Conservation (phyloP, 1,140 invertebrate species). For the Vanessa atalanta region DNA sequence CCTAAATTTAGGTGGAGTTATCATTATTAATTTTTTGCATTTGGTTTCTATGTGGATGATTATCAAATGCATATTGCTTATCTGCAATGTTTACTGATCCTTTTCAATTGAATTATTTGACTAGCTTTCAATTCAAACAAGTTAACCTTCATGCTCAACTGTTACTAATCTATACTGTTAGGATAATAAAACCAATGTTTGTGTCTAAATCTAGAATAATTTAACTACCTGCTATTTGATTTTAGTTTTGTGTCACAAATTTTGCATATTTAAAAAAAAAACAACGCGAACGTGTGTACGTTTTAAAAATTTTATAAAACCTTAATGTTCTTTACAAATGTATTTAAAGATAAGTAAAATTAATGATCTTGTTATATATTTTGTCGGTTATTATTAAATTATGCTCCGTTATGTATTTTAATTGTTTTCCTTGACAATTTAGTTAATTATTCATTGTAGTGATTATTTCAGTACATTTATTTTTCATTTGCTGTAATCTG, state of each 20-base stretch:
- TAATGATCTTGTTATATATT: too few relatives aligned
- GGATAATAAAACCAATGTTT: conserved; percentile 23
- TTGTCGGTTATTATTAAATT: not conserved
- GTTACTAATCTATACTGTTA: conserved; percentile 18
- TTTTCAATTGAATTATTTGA: conserved; percentile 15
- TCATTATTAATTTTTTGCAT: conserved; percentile 20
- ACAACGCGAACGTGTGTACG: too few relatives aligned
- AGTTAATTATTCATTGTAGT: not conserved
- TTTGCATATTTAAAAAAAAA: too few relatives aligned
- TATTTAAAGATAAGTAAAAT: too few relatives aligned
- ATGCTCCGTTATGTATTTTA: not conserved
- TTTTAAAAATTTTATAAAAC: too few relatives aligned
- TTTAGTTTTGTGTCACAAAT: not conserved
- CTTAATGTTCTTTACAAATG: too few relatives aligned
- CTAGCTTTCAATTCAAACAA: conserved; percentile 24
- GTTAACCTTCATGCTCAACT: conserved; percentile 29
- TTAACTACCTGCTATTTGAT: not conserved
- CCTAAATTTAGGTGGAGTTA: conserved; percentile 36
- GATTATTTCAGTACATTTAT: not conserved
- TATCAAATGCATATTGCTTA: not conserved
- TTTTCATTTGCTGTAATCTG: not conserved
- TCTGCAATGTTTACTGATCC: conserved; percentile 3
- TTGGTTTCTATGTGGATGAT: conserved; percentile 25
- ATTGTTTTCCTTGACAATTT: not conserved
- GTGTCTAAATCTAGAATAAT: conserved; percentile 10